These are phyloP conservation scores for Bettongia penicillata DNA, from an alignment of 2,113 vertebrate species.

Conservation along the genomic window DNA sequence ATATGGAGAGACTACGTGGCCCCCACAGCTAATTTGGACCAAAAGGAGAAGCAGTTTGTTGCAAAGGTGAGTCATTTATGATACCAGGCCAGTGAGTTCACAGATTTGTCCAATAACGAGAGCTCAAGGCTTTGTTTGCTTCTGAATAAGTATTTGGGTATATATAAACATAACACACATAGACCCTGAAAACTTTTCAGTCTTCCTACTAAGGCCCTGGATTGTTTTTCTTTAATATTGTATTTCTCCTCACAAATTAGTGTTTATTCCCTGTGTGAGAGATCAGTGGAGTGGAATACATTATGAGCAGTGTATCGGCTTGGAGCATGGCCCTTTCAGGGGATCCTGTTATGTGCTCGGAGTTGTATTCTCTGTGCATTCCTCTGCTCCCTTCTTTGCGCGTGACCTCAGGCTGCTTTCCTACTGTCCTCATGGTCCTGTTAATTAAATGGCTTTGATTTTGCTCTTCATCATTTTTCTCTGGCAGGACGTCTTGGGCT, in stretches of 20 bases:
- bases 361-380: slow-evolving; percentile 31
- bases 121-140: slow-evolving; percentile 8
- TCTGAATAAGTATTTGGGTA: background rate
- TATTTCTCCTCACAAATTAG: background rate
- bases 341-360: slow-evolving; percentile 32
- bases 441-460: background rate
- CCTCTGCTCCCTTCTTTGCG: background rate
- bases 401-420: background rate
- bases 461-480: background rate
- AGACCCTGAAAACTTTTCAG: background rate
- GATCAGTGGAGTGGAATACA: background rate
- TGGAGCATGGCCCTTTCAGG: slow-evolving; percentile 1
- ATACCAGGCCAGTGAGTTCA: slow-evolving; percentile 17
- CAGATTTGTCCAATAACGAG: slow-evolving; percentile 30
- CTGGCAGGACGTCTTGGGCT: background rate
- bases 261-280: background rate
- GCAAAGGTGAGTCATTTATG: slow-evolving; percentile 91
- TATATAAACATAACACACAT: background rate
- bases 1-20: slow-evolving; percentile 99
- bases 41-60: slow-evolving; percentile 98
- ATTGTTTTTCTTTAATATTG: background rate
- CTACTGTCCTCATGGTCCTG: slow-evolving; percentile 1
- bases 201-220: background rate
- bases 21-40: slow-evolving; percentile 96
- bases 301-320: background rate